Evolutionary conservation across 2,113 vertebrate species (phyloP).

Genomic region (Todiramphus saurophagus): DNA sequence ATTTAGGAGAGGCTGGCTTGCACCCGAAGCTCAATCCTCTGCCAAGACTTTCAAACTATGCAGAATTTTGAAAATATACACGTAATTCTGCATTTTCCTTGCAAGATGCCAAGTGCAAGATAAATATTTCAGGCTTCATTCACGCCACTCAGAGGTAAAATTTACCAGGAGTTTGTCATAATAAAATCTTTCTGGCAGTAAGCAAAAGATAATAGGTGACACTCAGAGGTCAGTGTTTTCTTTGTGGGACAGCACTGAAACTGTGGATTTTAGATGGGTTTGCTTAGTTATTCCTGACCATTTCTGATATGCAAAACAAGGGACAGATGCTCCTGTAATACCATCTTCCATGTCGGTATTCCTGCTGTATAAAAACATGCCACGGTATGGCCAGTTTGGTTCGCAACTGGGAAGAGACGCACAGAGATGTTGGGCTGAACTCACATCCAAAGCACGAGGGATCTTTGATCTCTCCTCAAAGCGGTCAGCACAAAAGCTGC

Average conservation of each 20-base stretch:
- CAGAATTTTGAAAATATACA: background rate
- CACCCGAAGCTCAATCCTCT: background rate
- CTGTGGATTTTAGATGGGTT: background rate
- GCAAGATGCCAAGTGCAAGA: too few species aligned
- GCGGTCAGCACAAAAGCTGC: background rate
- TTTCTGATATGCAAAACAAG: background rate
- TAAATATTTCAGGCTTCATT: background rate
- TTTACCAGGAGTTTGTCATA: background rate
- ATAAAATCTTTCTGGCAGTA: background rate
- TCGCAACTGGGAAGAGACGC: background rate
- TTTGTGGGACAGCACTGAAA: background rate
- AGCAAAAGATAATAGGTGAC: background rate
- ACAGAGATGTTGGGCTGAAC: rapidly evolving
- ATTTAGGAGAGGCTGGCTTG: background rate
- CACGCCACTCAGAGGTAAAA: background rate
- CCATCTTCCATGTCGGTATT: rapidly evolving
- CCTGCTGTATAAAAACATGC: rapidly evolving
- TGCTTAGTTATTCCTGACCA: rapidly evolving
- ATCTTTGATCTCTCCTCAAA: conserved; percentile 8
- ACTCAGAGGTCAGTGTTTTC: rapidly evolving
- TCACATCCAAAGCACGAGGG: background rate
- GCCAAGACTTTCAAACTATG: background rate
- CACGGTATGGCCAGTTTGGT: rapidly evolving
- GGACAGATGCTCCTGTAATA: background rate
- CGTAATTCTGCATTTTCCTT: background rate